Evolutionary conservation across 2,113 vertebrate genomes (phyloP).

Genomic region (Leptodactylus fuscus): DNA sequence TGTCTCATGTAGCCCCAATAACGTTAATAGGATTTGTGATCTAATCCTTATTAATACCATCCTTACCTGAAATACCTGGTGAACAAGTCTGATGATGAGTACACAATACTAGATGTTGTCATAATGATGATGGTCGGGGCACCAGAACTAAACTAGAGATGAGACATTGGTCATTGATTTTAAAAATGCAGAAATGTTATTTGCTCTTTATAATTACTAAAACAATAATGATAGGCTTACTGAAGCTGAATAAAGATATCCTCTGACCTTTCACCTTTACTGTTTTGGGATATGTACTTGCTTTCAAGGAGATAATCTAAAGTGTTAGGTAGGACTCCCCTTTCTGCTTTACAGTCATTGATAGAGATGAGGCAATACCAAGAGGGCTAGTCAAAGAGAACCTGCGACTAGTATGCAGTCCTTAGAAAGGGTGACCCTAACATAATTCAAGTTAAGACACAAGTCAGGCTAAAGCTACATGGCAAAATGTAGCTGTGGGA

Average conservation of each 20-base stretch:
- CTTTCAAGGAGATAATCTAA: too few relatives aligned
- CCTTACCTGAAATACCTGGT: slow-evolving; percentile 19
- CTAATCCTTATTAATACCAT: background rate
- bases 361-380: too few relatives aligned
- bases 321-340: too few relatives aligned
- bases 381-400: background rate
- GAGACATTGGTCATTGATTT: background rate
- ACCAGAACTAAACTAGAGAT: background rate
- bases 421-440: too few relatives aligned
- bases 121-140: background rate
- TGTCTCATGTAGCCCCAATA: background rate
- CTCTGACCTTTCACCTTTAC: background rate
- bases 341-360: too few relatives aligned
- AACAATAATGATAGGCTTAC: background rate
- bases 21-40: background rate
- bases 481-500: too few relatives aligned
- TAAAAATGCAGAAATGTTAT: background rate
- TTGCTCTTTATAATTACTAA: background rate
- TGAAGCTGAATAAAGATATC: background rate
- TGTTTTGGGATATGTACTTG: too few relatives aligned
- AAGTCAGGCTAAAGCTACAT: too few relatives aligned
- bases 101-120: background rate
- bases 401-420: background rate
- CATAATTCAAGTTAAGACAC: too few relatives aligned
- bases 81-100: background rate